Evolutionary conservation across 1,140 invertebrate species (phyloP), one percentile per base, ranked within the genome.

Genomic region (Gryon sp.): DNA sequence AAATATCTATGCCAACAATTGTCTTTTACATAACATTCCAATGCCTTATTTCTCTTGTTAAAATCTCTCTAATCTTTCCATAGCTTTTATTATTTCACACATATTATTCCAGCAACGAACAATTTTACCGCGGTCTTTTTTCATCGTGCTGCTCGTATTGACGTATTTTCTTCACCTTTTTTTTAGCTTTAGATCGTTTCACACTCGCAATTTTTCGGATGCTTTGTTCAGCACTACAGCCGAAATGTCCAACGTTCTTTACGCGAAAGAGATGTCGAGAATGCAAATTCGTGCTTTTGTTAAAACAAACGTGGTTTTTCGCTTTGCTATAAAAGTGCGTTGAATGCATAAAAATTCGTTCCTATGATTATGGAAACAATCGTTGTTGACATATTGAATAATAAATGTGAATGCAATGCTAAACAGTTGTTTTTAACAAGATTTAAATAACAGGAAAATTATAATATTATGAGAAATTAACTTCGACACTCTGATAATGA

Each of bases 271-370:
- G 24, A 52, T 14, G 52, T 40, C 20, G 41, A 52, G 34, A 46
- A 76, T 76, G 63, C 50, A 76, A 76, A 76, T 76, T 63, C 16
- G 24, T 19, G 48, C 48, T 40, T 62, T 62, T 63, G 63, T 62
- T 76, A 32, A 76, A 68, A 75, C 32, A 50, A 46, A 55, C 32
- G 28, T 20, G 15, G 6, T 9, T 20, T 74, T 74, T 34, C 48
- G 22, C 18, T 24, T 20, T 50, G 20, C 8, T 43, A 22, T 12
- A 1, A n/a, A 43, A 32, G 32, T 15, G 16, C 19, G 28, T 14
- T 0, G n/a, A 36, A 26, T 36, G 5, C 19, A 20, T 4, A 20
- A 53, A 28, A 43, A 46, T 43, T 50, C 30, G 41, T 46, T 66
- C 36, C 6, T 4, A 45, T 46, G 22, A 38, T 50, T 38, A 36